A percentile compares a stretch with the other conserved stretches of the same genome.
Evolutionary conservation across 2,113 vertebrate species (phyloP).

Genomic region (Oncorhynchus nerka): DNA sequence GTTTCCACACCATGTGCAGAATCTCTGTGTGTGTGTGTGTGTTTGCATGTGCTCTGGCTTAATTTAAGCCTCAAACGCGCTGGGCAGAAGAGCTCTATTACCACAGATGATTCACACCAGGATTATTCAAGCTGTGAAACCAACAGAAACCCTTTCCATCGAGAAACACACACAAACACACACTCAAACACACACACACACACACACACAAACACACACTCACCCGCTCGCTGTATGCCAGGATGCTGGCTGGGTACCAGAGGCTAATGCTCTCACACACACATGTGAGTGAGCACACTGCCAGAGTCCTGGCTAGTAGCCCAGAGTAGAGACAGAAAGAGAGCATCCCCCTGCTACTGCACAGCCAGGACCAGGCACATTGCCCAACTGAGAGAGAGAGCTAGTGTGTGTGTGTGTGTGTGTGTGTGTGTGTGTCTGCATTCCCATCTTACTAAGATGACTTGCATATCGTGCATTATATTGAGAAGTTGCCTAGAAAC

Average conservation of each 20-base stretch:
- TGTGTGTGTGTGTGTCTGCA: constrained; percentile 7
- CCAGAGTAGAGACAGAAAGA: background rate
- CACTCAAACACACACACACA: background rate
- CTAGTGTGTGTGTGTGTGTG: background rate
- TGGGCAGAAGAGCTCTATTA: constrained; percentile 7
- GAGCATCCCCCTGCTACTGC: background rate
- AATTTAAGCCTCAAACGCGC: background rate
- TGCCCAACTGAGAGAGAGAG: background rate
- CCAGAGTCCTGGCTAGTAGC: background rate
- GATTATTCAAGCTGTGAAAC: background rate
- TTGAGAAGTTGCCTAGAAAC: background rate
- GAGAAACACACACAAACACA: background rate
- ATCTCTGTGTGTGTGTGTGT: background rate
- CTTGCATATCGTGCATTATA: background rate
- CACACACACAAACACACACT: background rate
- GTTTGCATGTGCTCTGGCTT: background rate
- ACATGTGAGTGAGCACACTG: constrained; percentile 11
- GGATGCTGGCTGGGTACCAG: constrained; percentile 9
- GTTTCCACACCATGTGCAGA: constrained; percentile 6
- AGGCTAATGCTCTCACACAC: constrained; percentile 12
- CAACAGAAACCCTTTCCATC: background rate
- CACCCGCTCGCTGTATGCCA: background rate
- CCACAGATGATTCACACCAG: constrained; percentile 12
- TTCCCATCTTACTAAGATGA: background rate
- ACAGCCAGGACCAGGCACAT: constrained; percentile 3